These are phyloP conservation scores for Archaeoteleia sp. DNA, from an alignment of 2,888 invertebrate genomes.

Conservation along the genomic window DNA sequence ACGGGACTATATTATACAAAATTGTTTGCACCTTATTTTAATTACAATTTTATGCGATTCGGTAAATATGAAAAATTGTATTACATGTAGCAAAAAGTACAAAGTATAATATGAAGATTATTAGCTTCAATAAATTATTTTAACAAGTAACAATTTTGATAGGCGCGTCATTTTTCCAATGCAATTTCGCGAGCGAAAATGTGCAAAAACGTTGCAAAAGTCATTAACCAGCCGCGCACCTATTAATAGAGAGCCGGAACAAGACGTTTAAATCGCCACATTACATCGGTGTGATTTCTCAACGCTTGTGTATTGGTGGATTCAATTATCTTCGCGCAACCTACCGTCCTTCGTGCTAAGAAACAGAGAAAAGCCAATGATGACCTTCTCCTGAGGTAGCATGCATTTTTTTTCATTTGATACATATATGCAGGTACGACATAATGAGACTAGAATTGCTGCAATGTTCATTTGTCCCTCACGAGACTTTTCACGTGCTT, in stretches of 20 bases:
- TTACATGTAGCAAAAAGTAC: too few species aligned
- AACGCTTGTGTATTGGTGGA: conserved; percentile 22
- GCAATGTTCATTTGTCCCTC: conserved; percentile 4
- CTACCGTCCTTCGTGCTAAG: conserved; percentile 38
- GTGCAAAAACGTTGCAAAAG: conserved; percentile 3
- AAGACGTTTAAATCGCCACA: conserved; percentile 45
- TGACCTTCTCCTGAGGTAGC: conserved; percentile 40
- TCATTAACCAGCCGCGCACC: conserved; percentile 42
- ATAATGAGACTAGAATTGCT: conserved; percentile 30
- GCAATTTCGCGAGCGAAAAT: conserved; percentile 1
- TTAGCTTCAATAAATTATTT: too few species aligned
- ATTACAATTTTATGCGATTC: too few species aligned
- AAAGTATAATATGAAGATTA: too few species aligned
- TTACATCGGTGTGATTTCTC: conserved; percentile 42
- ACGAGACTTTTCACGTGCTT: conserved; percentile 27
- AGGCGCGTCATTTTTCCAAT: neutral
- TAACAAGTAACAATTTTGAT: too few species aligned
- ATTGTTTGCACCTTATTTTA: too few species aligned
- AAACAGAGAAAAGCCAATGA: conserved; percentile 37
- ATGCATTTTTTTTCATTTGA: conserved; percentile 28
- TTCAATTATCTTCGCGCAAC: conserved; percentile 37
- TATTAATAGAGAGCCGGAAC: conserved; percentile 53
- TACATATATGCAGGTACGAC: conserved; percentile 3
- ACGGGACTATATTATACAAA: too few species aligned
- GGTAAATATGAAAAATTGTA: too few species aligned